Evolutionary conservation across 2,113 vertebrate genomes (phyloP).

Genomic region (Semnornis frantzii): DNA sequence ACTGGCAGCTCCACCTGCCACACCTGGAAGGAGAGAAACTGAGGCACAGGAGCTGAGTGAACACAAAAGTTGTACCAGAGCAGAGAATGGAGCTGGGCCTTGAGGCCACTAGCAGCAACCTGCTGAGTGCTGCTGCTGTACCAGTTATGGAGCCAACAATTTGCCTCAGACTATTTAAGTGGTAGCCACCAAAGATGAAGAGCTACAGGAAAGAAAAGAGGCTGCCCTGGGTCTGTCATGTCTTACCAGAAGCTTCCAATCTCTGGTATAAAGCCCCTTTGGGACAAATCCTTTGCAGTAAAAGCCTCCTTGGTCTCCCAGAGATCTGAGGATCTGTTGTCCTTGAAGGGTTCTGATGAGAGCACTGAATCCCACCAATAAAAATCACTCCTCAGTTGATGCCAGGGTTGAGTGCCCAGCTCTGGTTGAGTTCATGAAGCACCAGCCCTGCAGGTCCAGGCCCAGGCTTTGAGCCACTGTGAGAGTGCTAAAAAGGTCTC

Average conservation of each 20-base stretch:
- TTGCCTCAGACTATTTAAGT: neutral
- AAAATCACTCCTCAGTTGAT: neutral
- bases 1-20: neutral
- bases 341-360: neutral
- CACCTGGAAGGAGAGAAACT: neutral
- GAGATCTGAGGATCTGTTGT: neutral
- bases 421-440: fast-evolving
- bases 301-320: neutral
- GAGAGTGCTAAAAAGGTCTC: neutral
- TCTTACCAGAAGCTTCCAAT: neutral
- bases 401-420: neutral
- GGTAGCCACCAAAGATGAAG: neutral
- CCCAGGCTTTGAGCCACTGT: neutral
- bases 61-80: neutral
- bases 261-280: neutral
- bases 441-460: neutral
- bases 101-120: neutral
- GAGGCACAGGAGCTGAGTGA: neutral
- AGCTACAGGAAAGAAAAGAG: neutral
- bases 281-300: neutral
- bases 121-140: neutral
- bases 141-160: fast-evolving
- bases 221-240: neutral
- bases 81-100: neutral
- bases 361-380: neutral